phyloP scores from a whole-genome alignment of 2,797 vertebrate species.

The Malacoctenus gilli region DNA sequence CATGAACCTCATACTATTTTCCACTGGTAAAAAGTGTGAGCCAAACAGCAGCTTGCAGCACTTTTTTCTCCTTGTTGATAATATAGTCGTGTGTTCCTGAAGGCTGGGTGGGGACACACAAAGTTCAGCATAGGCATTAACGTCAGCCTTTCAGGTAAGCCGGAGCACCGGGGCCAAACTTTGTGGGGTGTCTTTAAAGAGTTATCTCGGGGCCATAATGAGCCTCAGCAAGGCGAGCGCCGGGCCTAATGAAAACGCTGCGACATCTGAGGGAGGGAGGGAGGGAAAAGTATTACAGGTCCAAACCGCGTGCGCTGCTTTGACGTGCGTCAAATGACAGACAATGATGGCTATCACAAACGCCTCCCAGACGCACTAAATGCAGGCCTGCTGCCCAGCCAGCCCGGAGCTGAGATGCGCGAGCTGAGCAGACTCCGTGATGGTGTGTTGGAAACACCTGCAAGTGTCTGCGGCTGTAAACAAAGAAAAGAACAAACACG shows the following conservation, averaged over 20 bases:
- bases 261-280: slow-evolving; percentile 59
- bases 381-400: slow-evolving; percentile 48
- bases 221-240: slow-evolving; percentile 38
- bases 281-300: slow-evolving; percentile 72
- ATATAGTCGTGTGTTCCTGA: slow-evolving; percentile 2
- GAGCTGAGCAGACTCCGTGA: slow-evolving; percentile 6
- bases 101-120: slow-evolving; percentile 32
- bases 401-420: slow-evolving; percentile 28
- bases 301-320: slow-evolving; percentile 62
- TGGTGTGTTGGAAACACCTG: slow-evolving; percentile 9
- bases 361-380: slow-evolving; percentile 66
- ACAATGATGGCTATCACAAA: slow-evolving; percentile 74
- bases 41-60: background rate
- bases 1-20: too few species aligned
- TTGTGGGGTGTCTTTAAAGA: slow-evolving; percentile 59
- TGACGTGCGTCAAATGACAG: slow-evolving; percentile 63
- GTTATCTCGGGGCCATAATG: slow-evolving; percentile 57
- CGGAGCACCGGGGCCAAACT: slow-evolving; percentile 32
- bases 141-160: slow-evolving; percentile 36
- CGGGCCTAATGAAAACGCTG: slow-evolving; percentile 76
- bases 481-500: too few species aligned
- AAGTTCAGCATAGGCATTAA: slow-evolving; percentile 35
- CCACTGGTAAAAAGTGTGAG: background rate
- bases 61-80: slow-evolving; percentile 11
- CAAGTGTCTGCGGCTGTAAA: too few species aligned